Conservation (phyloP, 2,797 vertebrate species). For the Cryptoprocta ferox region DNA sequence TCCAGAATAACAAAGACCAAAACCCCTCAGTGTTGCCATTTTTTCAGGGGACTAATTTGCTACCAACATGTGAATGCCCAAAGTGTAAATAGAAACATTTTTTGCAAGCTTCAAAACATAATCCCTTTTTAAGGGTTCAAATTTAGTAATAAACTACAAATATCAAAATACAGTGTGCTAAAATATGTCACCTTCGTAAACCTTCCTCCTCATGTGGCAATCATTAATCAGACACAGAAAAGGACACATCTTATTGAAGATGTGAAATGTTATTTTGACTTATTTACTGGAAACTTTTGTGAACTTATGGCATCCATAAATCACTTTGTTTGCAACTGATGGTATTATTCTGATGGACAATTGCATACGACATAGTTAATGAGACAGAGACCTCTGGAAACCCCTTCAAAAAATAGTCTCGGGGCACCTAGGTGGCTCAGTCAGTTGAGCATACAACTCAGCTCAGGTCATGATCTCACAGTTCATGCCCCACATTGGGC, state of each 20-base stretch:
- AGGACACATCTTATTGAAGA: neutral
- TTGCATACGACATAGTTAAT: neutral
- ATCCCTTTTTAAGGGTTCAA: neutral
- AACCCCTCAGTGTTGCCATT: neutral
- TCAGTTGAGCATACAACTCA: no score
- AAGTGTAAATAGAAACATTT: neutral
- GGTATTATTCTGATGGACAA: neutral
- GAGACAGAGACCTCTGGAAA: constrained; percentile 22
- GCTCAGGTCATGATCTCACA: no score
- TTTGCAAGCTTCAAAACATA: neutral
- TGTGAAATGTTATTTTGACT: neutral
- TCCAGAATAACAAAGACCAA: neutral
- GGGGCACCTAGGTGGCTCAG: neutral
- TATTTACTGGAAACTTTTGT: neutral
- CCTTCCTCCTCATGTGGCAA: neutral
- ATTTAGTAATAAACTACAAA: neutral
- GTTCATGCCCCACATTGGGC: no score
- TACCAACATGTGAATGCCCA: neutral
- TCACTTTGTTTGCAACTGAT: neutral
- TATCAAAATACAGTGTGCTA: neutral
- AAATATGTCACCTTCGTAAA: neutral
- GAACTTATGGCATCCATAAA: neutral
- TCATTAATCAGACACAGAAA: constrained; percentile 44
- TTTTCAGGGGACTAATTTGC: neutral
- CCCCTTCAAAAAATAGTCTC: neutral